Conservation (phyloP, 2,797 vertebrate genomes). For the Staurois parvus region DNA sequence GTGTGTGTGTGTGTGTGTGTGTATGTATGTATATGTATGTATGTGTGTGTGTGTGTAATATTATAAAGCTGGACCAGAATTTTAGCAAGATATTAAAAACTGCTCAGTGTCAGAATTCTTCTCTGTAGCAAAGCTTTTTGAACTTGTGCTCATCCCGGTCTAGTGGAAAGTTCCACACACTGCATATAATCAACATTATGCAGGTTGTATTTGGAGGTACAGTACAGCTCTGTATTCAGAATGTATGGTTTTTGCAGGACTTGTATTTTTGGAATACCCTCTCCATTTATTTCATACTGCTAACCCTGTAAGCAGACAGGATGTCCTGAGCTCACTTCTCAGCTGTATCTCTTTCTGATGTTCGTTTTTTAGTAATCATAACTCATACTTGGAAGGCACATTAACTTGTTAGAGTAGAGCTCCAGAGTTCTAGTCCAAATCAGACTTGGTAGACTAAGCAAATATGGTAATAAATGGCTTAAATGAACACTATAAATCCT, state of each 20-base stretch:
- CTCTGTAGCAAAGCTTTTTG: not conserved
- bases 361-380: not conserved
- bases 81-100: not conserved
- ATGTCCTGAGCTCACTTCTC: conserved; percentile 6
- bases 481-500: too few relatives aligned
- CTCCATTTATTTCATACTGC: conserved; percentile 7
- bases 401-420: too few relatives aligned
- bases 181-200: conserved; percentile 5
- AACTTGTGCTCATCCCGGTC: not conserved
- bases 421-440: too few relatives aligned
- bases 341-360: not conserved
- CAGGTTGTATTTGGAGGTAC: conserved; percentile 6
- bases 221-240: conserved; percentile 29
- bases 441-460: too few relatives aligned
- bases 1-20: too few relatives aligned
- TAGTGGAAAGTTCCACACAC: conserved; percentile 17
- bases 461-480: too few relatives aligned
- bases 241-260: not conserved
- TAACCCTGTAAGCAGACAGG: conserved; percentile 17
- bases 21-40: too few relatives aligned
- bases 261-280: conserved; percentile 39
- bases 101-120: not conserved
- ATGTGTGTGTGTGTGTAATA: too few relatives aligned
- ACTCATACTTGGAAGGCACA: too few relatives aligned
- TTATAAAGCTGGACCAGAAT: not conserved